These are phyloP conservation scores for Melangyna quadrimaculata DNA, from an alignment of 2,888 invertebrate genomes.

Conservation along the genomic window DNA sequence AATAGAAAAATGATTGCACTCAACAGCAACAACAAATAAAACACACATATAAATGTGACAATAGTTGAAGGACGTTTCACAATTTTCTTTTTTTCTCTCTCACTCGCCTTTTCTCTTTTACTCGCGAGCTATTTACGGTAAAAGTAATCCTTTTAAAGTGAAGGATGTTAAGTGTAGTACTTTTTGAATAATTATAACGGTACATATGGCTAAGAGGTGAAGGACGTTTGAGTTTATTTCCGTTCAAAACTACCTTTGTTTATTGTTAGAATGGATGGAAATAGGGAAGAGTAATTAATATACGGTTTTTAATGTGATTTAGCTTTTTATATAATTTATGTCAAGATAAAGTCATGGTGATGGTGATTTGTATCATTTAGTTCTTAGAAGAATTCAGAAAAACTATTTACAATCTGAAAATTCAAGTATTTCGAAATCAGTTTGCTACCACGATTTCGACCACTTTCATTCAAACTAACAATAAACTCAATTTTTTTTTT, in stretches of 20 bases:
- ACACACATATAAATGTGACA: conserved; percentile 33
- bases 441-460: no score
- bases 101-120: background rate
- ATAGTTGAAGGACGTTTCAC: conserved; percentile 44
- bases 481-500: no score
- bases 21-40: background rate
- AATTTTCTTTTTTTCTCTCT: conserved; percentile 7
- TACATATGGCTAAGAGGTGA: conserved; percentile 41
- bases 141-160: conserved; percentile 47
- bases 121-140: conserved; percentile 2
- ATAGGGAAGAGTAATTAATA: background rate
- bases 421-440: no score
- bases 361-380: background rate
- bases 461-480: no score
- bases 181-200: conserved; percentile 27
- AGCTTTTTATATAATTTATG: background rate
- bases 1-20: conserved; percentile 8
- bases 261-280: background rate
- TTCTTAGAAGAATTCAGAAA: no score
- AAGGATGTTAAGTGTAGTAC: conserved; percentile 35
- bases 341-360: background rate
- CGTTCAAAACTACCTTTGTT: conserved; percentile 8
- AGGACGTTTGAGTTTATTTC: conserved; percentile 42
- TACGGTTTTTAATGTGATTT: background rate
- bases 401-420: no score